Percentiles rank a stretch among this genome's conserved stretches.
Evolutionary conservation across 2,113 vertebrate species (phyloP).

Genomic region (Neolamprologus sp.): DNA sequence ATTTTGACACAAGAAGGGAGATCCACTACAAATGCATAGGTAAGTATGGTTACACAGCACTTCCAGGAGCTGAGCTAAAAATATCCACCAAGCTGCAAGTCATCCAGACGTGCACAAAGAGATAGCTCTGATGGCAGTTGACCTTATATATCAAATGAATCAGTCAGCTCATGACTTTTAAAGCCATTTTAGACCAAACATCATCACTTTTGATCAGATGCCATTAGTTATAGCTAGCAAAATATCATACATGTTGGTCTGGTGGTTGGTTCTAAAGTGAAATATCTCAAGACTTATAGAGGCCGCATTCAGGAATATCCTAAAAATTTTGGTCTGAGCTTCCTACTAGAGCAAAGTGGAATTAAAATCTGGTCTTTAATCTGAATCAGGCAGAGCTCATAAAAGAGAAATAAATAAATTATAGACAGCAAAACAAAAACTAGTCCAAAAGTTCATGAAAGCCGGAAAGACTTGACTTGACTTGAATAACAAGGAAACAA

Average conservation of each 20-base stretch:
- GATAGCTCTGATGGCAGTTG: neutral
- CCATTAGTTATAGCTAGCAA: neutral
- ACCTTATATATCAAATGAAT: neutral
- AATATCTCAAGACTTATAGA: neutral
- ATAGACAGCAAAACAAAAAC: neutral
- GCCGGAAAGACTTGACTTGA: neutral
- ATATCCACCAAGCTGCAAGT: neutral
- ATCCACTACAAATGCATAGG: neutral
- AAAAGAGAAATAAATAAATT: neutral
- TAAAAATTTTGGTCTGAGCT: neutral
- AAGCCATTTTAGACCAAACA: neutral
- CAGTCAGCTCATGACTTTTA: neutral
- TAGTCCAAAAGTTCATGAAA: neutral
- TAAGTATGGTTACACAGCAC: neutral
- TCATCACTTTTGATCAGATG: neutral
- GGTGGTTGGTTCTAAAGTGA: neutral
- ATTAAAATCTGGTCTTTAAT: neutral
- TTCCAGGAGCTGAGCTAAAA: neutral
- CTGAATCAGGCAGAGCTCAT: neutral
- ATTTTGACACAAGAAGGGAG: neutral
- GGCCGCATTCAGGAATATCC: neutral
- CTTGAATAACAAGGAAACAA: neutral
- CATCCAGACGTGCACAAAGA: neutral
- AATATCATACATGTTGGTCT: neutral
- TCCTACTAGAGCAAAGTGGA: neutral